Evolutionary conservation across 1,140 invertebrate species (phyloP), one percentile per base, ranked within the genome.

Genomic region (Amphibalanus amphitrite): DNA sequence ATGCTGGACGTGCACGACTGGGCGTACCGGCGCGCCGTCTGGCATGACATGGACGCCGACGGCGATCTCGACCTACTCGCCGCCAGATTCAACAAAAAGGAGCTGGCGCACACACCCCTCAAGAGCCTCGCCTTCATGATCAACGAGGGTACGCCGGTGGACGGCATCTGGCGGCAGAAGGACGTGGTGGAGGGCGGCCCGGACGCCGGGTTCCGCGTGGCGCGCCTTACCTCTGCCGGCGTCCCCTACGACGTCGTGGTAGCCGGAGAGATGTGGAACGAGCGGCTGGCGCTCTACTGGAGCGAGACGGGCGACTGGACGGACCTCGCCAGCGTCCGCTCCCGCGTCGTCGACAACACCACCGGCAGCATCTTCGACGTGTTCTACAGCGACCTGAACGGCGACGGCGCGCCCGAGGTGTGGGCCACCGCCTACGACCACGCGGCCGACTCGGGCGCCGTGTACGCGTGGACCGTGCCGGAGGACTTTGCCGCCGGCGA

Each of bases 1-100:
- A 23, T 23, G 47, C 47, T 59, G 47, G 47, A 59, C 47, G 23
- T 20, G 6, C 71, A 72, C 33, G 74, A 78, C 30, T 82, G 79
- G 79, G 81, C 82, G 40, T 82, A 82, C 72, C 82, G 82, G 71
- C 76, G 80, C 10, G 81, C 80, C 10, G 8, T 77, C n/a, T 82
- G 81, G 80, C 77, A 78, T 70, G 82, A 82, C 72, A 81, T 82
- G 79, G 79, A 82, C 72, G 75, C 75, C 13, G 82, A 82, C 72
- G 81, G 81, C 0, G 76, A 78, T 59, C 70, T 80, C 29, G 82
- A 82, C 72, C 78, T 79, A 4, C 73, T 82, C 13, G 80, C 81
- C 13, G 80, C 80, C 64, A 72, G 81, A 28, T 79, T 78, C 69
- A 71, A 77, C 64, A 29, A 70, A 59, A 69, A 13, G 47, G 47